Evolutionary conservation across 2,113 vertebrate genomes (phyloP).

Genomic region (Apodemus speciosus): DNA sequence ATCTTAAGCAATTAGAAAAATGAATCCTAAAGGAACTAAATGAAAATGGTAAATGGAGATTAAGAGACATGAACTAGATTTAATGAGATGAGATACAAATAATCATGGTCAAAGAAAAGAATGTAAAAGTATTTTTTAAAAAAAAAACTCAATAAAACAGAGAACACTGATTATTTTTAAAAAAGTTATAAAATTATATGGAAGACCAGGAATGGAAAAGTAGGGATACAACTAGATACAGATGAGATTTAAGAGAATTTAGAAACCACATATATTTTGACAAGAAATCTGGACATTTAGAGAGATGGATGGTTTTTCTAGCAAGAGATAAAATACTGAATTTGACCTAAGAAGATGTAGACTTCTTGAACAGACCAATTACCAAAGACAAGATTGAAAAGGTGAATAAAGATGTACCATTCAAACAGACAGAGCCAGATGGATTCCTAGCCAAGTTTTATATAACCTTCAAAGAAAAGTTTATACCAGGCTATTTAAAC

Average conservation of each 20-base stretch:
- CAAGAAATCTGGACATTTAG: slow-evolving; percentile 17
- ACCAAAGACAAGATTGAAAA: slow-evolving; percentile 70
- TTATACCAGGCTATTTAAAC: slow-evolving; percentile 53
- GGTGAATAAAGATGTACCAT: slow-evolving; percentile 65
- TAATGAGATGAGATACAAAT: slow-evolving; percentile 14
- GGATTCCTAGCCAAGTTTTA: slow-evolving; percentile 55
- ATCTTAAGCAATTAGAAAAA: slow-evolving; percentile 25
- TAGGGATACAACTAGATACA: background rate
- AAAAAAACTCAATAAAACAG: background rate
- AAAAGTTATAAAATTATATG: background rate
- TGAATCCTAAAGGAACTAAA: background rate
- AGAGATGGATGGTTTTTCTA: slow-evolving; percentile 50
- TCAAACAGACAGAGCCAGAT: slow-evolving; percentile 40
- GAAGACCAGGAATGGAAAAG: slow-evolving; percentile 17
- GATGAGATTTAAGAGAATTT: slow-evolving; percentile 26
- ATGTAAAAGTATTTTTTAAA: background rate
- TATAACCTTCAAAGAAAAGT: slow-evolving; percentile 69
- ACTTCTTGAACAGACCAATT: slow-evolving; percentile 65
- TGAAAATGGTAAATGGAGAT: background rate
- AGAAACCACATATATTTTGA: slow-evolving; percentile 12
- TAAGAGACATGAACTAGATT: background rate
- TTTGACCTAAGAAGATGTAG: slow-evolving; percentile 61
- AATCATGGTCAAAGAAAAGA: background rate
- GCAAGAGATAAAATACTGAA: slow-evolving; percentile 51
- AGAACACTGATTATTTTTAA: background rate